Conservation (phyloP, 2,797 vertebrate genomes). For the Adelosebastes latens region DNA sequence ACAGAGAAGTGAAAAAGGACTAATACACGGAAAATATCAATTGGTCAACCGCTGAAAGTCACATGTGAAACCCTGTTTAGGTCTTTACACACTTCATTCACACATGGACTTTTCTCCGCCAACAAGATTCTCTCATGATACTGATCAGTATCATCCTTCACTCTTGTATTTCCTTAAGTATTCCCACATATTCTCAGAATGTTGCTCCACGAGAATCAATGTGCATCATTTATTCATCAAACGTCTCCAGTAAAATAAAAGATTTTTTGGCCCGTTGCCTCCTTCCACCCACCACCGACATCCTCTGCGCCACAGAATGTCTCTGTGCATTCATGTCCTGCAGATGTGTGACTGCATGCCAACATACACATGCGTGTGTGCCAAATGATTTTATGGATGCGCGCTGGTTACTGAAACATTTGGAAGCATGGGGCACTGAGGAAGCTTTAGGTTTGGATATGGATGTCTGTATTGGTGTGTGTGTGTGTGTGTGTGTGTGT, state of each 20-base stretch:
- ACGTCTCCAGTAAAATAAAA: neutral
- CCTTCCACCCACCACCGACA: conserved; percentile 32
- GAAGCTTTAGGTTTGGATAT: neutral
- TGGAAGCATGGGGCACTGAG: neutral
- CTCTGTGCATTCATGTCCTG: conserved; percentile 12
- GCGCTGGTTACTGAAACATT: neutral
- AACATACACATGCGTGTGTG: neutral
- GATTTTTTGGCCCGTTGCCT: neutral
- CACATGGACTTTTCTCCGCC: neutral
- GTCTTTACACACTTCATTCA: neutral
- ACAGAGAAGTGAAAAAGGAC: neutral
- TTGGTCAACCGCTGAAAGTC: neutral
- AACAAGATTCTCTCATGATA: neutral
- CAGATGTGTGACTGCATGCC: conserved; percentile 2
- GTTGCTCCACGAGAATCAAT: neutral
- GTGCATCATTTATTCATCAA: neutral
- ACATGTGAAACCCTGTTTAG: neutral
- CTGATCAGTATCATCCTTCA: neutral
- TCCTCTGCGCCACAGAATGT: conserved; percentile 34
- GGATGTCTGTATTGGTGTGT: neutral
- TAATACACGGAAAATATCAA: neutral
- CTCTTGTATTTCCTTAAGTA: neutral
- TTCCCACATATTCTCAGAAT: neutral
- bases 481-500: conserved; percentile 16
- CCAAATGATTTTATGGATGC: neutral